Evolutionary conservation across 2,797 vertebrate genomes (phyloP), one percentile per base, ranked within the genome.

Genomic region (Falco rusticolus): DNA sequence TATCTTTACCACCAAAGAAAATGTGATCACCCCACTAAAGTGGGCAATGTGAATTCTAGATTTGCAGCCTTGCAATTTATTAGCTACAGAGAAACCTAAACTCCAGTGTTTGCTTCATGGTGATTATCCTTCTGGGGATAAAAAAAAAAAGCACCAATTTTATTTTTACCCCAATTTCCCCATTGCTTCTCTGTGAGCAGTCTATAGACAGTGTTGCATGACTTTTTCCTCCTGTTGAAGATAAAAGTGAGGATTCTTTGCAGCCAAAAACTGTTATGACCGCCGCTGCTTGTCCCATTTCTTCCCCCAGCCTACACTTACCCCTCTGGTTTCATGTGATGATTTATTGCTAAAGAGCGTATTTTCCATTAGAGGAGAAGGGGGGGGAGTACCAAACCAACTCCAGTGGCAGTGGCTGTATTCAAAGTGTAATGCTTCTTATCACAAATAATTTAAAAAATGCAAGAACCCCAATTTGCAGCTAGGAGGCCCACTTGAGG

Each of bases 401-500:
- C 97, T 96, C 96, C 93, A 96, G 85, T 96, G 90, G 54, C 90
- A 96, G 85, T 96, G 90, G 54, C 93, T 94, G 84, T 79, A 97
- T 97, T 97, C 94, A 97, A 97, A 96, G 95, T 71, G 96, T 97
- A 98, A 96, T 97, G 96, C 92, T 97, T 93, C 98, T 98, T 97
- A 97, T 98, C 96, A 96, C 59, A 83, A 97, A 96, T 97, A 97
- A 98, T 97, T 93, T 93, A 53, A 96, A 97, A 98, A 97, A 97
- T 97, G 93, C 97, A 98, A 95, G 92, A 96, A 97, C 97, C 96
- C 91, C 97, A 97, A 97, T 98, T 98, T 98, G 97, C 98, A 98
- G 97, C 97, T 97, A 98, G 97, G 96, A 97, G 97, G 97, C 97
- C 96, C 97, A 98, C 98, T 98, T 98, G 97, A 98, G 98, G 98